A percentile compares a stretch with the other conserved stretches of the same genome.
These are phyloP conservation scores for Hylaeus volcanicus DNA, from an alignment of 1,140 invertebrate genomes.

Conservation along the genomic window DNA sequence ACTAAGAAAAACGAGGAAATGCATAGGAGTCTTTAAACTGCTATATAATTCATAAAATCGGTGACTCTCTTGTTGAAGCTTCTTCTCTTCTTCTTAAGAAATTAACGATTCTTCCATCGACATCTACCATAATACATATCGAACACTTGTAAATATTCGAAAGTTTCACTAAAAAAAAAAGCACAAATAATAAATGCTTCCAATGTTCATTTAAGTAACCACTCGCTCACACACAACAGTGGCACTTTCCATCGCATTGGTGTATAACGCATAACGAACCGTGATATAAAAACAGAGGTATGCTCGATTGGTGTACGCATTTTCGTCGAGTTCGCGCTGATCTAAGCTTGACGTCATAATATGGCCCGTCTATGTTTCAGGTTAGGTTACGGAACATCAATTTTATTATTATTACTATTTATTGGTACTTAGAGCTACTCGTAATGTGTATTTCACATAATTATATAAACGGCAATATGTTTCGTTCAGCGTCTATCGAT, in stretches of 20 bases:
- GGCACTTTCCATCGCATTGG: slow-evolving; percentile 23
- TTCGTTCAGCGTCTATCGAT: no score
- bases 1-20: slow-evolving; percentile 20
- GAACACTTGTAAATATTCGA: slow-evolving; percentile 24
- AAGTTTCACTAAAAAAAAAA: neutral
- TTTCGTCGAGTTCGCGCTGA: slow-evolving; percentile 39
- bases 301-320: slow-evolving; percentile 38
- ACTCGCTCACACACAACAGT: neutral
- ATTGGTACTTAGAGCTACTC: neutral
- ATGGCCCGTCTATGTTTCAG: neutral
- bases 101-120: slow-evolving; percentile 20
- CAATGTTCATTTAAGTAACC: neutral
- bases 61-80: slow-evolving; percentile 24
- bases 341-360: slow-evolving; percentile 40
- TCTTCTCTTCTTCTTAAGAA: slow-evolving; percentile 31
- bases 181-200: neutral
- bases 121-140: slow-evolving; percentile 18
- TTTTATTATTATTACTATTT: slow-evolving; percentile 3
- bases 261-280: slow-evolving; percentile 12
- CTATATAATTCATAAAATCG: slow-evolving; percentile 15
- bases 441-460: neutral
- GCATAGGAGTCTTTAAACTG: slow-evolving; percentile 26
- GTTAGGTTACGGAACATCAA: slow-evolving; percentile 17
- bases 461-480: neutral
- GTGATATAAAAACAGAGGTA: slow-evolving; percentile 31